A percentile compares a stretch with the other conserved stretches of the same genome.
Evolutionary conservation across 1,140 invertebrate genomes (phyloP).

Genomic region (Sarcophaga peregrina): DNA sequence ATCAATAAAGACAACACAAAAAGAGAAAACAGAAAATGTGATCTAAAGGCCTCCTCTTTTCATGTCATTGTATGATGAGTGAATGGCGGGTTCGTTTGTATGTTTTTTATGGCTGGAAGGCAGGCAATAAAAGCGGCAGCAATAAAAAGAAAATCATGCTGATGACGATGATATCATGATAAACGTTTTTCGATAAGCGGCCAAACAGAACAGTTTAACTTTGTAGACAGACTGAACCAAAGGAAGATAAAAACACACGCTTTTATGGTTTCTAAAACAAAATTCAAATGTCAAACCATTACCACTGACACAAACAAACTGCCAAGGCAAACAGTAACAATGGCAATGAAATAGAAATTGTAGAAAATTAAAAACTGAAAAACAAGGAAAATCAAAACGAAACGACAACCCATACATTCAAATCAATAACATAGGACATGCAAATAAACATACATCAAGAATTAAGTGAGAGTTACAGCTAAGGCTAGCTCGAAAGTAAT

Average conservation of each 20-base stretch:
- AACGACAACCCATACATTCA: too few species aligned
- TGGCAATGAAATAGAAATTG: background rate
- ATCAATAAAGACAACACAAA: background rate
- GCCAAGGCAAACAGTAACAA: background rate
- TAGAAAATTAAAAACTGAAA: background rate
- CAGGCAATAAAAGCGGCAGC: background rate
- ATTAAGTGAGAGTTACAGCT: too few species aligned
- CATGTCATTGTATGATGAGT: background rate
- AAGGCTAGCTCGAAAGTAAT: too few species aligned
- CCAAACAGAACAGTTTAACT: background rate
- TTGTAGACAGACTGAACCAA: too few species aligned
- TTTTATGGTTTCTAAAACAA: background rate
- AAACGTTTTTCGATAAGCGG: slow-evolving; percentile 38
- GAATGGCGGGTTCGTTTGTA: background rate
- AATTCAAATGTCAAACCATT: slow-evolving; percentile 12
- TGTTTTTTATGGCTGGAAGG: background rate
- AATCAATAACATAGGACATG: too few species aligned
- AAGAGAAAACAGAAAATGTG: background rate
- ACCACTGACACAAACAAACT: background rate
- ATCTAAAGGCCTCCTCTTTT: background rate
- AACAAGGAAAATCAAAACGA: too few species aligned
- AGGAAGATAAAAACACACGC: background rate
- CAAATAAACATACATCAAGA: too few species aligned
- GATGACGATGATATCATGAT: slow-evolving; percentile 15
- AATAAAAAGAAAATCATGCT: background rate